These are phyloP conservation scores for Pissodes strobi DNA, from an alignment of 1,140 invertebrate genomes.

Conservation along the genomic window DNA sequence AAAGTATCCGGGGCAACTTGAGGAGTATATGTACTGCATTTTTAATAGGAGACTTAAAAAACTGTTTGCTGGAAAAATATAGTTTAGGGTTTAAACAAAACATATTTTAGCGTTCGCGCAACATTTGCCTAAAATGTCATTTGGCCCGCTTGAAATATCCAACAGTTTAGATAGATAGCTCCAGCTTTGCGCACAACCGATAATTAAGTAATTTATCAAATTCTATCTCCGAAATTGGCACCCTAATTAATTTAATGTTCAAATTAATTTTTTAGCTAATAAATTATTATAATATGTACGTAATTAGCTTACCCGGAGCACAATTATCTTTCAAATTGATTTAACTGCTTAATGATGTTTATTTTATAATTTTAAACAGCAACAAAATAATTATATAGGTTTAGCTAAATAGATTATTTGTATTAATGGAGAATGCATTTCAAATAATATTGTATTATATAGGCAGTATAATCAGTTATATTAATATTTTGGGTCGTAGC, in stretches of 20 bases:
- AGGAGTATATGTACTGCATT: slow-evolving; percentile 25
- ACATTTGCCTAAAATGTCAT: too few relatives aligned
- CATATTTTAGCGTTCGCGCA: too few relatives aligned
- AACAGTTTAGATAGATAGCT: too few relatives aligned
- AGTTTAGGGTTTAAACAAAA: too few relatives aligned
- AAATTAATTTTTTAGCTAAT: too few relatives aligned
- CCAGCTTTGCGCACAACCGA: too few relatives aligned
- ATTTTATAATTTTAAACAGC: slow-evolving; percentile 4
- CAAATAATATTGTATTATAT: neutral
- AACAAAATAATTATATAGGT: neutral
- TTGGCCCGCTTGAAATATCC: too few relatives aligned
- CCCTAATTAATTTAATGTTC: too few relatives aligned
- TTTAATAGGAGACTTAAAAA: slow-evolving; percentile 8
- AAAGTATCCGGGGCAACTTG: slow-evolving; percentile 20
- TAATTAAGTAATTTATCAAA: too few relatives aligned
- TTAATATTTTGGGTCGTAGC: neutral
- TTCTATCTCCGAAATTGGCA: too few relatives aligned
- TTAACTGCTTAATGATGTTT: slow-evolving; percentile 6
- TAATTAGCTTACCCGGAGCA: neutral
- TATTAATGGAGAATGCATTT: neutral
- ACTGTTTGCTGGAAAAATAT: neutral
- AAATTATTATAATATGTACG: too few relatives aligned
- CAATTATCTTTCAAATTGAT: slow-evolving; percentile 3
- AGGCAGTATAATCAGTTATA: neutral
- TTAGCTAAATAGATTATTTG: neutral